A percentile compares a stretch with the other conserved stretches of the same genome.
Evolutionary conservation across 2,888 invertebrate genomes (phyloP).

Genomic region (Phortica magna): DNA sequence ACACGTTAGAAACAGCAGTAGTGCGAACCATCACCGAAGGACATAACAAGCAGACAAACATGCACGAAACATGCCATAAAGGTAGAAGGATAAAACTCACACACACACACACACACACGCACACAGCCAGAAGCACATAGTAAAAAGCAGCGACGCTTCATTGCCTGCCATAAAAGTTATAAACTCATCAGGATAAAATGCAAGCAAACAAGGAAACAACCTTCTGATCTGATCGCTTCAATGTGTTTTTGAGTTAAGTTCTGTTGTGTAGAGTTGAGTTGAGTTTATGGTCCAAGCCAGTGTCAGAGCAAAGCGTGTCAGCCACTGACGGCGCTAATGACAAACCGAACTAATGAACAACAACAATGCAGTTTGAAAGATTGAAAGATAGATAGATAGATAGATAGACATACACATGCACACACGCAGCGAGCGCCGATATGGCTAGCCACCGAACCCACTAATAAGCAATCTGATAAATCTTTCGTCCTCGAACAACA

Average conservation of each 20-base stretch:
- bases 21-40: neutral
- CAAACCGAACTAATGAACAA: neutral
- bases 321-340: neutral
- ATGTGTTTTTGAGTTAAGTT: neutral
- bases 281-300: slow-evolving; percentile 7
- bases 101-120: neutral
- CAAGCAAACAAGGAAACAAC: slow-evolving; percentile 7
- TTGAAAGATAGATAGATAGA: neutral
- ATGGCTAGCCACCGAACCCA: slow-evolving; percentile 18
- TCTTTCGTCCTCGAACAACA: slow-evolving; percentile 18
- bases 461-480: slow-evolving; percentile 21
- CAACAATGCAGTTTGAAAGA: neutral
- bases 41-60: slow-evolving; percentile 4
- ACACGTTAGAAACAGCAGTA: neutral
- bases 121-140: neutral
- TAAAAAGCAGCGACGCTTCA: neutral
- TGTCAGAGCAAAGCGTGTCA: neutral
- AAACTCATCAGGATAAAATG: slow-evolving; percentile 16
- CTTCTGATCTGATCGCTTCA: neutral
- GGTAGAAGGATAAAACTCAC: neutral
- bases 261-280: neutral
- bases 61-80: slow-evolving; percentile 23
- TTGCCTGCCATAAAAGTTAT: slow-evolving; percentile 9
- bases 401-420: neutral
- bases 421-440: neutral